Conservation (phyloP, 2,113 vertebrate genomes). For the Chelonoidis abingdonii region DNA sequence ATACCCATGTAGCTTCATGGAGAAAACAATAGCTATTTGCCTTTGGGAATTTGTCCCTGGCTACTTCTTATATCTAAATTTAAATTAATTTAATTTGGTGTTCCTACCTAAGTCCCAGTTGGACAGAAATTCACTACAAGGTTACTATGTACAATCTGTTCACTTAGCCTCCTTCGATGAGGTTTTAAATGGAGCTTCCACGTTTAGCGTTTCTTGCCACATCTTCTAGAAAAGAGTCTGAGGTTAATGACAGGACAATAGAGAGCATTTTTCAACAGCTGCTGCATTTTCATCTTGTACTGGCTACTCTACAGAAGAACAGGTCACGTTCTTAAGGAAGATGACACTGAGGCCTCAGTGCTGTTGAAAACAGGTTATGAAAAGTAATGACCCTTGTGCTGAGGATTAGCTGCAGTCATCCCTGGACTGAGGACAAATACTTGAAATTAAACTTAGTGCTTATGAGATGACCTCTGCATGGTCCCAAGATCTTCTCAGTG, state of each 20-base stretch:
- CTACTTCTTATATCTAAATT: not conserved
- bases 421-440: not conserved
- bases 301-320: not conserved
- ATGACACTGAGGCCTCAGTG: not conserved
- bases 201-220: not conserved
- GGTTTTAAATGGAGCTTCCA: fast-evolving
- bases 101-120: not conserved
- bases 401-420: not conserved
- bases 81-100: not conserved
- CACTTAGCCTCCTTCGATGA: not conserved
- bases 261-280: not conserved
- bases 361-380: no score
- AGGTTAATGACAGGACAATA: not conserved
- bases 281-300: fast-evolving
- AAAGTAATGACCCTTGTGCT: not conserved
- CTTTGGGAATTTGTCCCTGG: not conserved
- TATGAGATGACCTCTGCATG: not conserved
- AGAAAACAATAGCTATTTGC: not conserved
- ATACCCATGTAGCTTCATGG: not conserved
- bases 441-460: not conserved
- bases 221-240: not conserved
- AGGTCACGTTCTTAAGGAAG: not conserved
- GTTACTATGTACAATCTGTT: not conserved
- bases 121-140: not conserved
- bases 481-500: not conserved